A percentile compares a stretch with the other conserved stretches of the same genome.
These are phyloP conservation scores for Andrena dorsata DNA, from an alignment of 2,888 invertebrate species.

Conservation along the genomic window DNA sequence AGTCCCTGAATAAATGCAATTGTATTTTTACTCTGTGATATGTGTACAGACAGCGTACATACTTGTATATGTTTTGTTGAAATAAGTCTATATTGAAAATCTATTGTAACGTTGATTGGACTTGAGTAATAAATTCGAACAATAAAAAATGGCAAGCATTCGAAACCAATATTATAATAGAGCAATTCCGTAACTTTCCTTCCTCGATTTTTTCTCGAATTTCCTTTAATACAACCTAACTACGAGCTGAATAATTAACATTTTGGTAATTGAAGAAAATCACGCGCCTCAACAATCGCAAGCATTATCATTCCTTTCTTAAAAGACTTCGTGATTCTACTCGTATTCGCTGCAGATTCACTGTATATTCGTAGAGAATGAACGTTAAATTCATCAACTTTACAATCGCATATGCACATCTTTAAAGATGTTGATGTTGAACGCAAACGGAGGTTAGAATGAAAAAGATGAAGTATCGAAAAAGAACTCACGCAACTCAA, in stretches of 20 bases:
- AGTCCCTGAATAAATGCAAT: constrained; percentile 38
- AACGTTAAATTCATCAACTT: no score
- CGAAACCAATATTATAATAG: background rate
- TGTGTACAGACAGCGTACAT: constrained; percentile 42
- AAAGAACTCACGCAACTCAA: background rate
- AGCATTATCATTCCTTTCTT: no score
- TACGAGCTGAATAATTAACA: background rate
- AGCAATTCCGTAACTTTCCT: background rate
- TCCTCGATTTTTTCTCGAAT: background rate
- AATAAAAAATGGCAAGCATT: constrained; percentile 23
- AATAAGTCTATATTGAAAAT: constrained; percentile 41
- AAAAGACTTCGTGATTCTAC: no score
- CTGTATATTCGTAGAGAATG: background rate
- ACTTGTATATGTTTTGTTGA: constrained; percentile 48
- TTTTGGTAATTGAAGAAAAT: no score
- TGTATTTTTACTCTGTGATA: constrained; percentile 63
- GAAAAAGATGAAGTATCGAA: background rate
- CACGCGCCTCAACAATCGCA: no score
- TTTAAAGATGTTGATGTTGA: background rate
- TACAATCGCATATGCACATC: no score
- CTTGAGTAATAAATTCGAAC: constrained; percentile 49
- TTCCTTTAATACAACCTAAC: background rate
- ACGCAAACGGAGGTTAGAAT: constrained; percentile 12
- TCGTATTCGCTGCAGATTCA: no score
- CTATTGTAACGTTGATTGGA: constrained; percentile 53